Evolutionary conservation across 2,888 invertebrate genomes (phyloP).

Genomic region (Philereme transversata): DNA sequence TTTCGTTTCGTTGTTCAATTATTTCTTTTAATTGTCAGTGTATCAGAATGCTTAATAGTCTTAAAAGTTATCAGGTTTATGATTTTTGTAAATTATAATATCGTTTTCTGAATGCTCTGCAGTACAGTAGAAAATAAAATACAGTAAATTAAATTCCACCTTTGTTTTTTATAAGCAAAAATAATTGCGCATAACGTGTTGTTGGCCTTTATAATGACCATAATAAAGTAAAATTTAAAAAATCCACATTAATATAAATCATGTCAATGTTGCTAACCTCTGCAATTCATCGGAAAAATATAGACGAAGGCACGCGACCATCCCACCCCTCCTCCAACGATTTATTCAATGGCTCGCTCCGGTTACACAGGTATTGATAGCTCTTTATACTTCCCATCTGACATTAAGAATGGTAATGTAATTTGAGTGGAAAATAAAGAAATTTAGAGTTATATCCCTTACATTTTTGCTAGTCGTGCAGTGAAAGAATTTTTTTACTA

Average conservation of each 20-base stretch:
- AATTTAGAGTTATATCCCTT: slow-evolving; percentile 5
- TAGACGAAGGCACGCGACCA: slow-evolving; percentile 34
- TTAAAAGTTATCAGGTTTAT: slow-evolving; percentile 5
- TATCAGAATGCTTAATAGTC: slow-evolving; percentile 21
- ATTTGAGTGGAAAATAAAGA: slow-evolving; percentile 24
- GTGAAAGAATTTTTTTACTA: background rate
- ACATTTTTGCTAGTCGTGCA: slow-evolving; percentile 5
- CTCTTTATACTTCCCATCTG: slow-evolving; percentile 43
- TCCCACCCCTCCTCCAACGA: slow-evolving; percentile 47
- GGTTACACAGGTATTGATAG: slow-evolving; percentile 58
- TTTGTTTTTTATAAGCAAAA: too few relatives aligned
- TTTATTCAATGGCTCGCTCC: slow-evolving; percentile 72
- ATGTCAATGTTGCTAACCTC: slow-evolving; percentile 36
- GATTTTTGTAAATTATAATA: background rate
- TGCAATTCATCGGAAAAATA: slow-evolving; percentile 34
- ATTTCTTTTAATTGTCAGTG: slow-evolving; percentile 28
- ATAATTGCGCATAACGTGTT: too few relatives aligned
- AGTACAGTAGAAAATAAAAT: too few relatives aligned
- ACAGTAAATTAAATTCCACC: too few relatives aligned
- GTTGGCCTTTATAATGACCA: too few relatives aligned
- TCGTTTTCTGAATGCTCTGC: slow-evolving; percentile 4
- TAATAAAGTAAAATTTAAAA: background rate
- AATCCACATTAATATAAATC: too few relatives aligned
- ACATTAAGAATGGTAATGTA: slow-evolving; percentile 29
- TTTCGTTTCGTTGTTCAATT: slow-evolving; percentile 55